phyloP scores from a whole-genome alignment of 1,140 invertebrate species.

The Bombus waltoni region DNA sequence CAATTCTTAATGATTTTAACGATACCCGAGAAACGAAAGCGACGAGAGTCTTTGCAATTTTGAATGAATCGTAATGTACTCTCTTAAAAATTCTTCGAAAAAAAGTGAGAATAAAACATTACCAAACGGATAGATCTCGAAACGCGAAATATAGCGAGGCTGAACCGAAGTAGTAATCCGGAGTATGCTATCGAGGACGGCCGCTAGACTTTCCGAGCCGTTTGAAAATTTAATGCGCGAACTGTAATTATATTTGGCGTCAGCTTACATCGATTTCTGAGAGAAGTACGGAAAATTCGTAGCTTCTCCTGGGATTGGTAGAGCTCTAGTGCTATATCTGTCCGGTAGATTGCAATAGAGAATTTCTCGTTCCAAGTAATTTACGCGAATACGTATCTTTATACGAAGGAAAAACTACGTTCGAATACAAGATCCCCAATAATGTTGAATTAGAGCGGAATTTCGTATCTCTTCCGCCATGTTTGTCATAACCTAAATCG shows the following conservation, averaged over 20 bases:
- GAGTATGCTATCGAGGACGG: slow-evolving; percentile 9
- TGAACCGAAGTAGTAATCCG: neutral
- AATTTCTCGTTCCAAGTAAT: neutral
- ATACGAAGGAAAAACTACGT: neutral
- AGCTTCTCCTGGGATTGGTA: neutral
- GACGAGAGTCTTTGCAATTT: neutral
- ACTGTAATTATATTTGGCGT: slow-evolving; percentile 53
- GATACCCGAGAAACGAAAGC: no score
- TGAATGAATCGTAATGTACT: neutral
- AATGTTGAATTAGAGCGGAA: neutral
- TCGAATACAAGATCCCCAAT: neutral
- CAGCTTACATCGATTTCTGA: slow-evolving; percentile 52
- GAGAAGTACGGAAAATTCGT: neutral
- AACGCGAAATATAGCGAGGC: slow-evolving; percentile 24
- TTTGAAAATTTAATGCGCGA: slow-evolving; percentile 51
- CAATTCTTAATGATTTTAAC: neutral
- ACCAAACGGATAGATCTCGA: neutral
- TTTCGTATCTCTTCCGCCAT: slow-evolving; percentile 5
- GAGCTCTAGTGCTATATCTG: neutral
- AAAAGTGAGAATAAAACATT: neutral
- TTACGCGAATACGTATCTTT: neutral
- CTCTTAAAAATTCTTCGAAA: neutral
- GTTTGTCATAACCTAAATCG: slow-evolving; percentile 11
- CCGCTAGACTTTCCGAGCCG: neutral
- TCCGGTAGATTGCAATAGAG: no score